Evolutionary conservation across 2,888 invertebrate species (phyloP).

Genomic region (Halictus quadricinctus): DNA sequence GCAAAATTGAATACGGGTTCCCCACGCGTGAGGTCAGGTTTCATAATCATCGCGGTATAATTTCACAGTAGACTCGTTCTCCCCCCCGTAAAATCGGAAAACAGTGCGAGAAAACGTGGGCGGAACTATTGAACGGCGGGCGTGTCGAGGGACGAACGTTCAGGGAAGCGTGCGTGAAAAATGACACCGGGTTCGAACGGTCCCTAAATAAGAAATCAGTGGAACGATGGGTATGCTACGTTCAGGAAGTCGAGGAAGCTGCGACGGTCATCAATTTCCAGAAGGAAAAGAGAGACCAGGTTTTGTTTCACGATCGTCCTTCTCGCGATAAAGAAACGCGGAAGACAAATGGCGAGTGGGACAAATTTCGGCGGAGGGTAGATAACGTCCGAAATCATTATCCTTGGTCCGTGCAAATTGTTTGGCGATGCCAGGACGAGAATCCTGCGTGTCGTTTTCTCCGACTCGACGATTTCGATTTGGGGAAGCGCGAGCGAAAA

Average conservation of each 20-base stretch:
- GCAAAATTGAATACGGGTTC: background rate
- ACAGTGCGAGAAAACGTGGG: background rate
- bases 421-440: constrained; percentile 29
- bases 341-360: constrained; percentile 63
- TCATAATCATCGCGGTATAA: constrained; percentile 13
- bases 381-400: constrained; percentile 66
- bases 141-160: constrained; percentile 18
- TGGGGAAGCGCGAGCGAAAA: constrained; percentile 15
- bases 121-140: constrained; percentile 21
- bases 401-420: constrained; percentile 57
- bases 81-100: constrained; percentile 3
- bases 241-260: constrained; percentile 65
- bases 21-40: constrained; percentile 1
- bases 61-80: constrained; percentile 7
- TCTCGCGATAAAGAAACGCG: constrained; percentile 49
- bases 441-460: background rate
- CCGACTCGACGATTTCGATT: constrained; percentile 34
- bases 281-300: constrained; percentile 46
- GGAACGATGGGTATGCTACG: constrained; percentile 50
- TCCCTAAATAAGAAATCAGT: constrained; percentile 78
- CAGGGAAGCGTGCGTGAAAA: constrained; percentile 71
- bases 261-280: constrained; percentile 74
- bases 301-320: constrained; percentile 43
- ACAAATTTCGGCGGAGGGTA: constrained; percentile 64
- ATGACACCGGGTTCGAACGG: constrained; percentile 75